Percentiles rank a stretch among this genome's conserved stretches.
Conservation (phyloP, 2,797 vertebrate genomes). For the Basileuterus tristriatus region DNA sequence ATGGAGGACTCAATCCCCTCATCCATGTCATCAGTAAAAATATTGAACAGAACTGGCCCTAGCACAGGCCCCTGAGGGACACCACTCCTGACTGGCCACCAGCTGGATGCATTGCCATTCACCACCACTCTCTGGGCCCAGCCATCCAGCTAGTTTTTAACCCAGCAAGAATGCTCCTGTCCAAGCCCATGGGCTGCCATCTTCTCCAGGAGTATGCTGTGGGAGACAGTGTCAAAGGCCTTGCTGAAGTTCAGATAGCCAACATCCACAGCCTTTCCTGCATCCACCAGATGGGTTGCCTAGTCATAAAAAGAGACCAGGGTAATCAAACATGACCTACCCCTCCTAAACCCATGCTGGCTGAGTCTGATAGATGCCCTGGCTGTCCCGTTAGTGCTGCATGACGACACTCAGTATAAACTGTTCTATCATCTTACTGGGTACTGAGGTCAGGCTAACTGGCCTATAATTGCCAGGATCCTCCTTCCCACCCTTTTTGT, state of each 20-base stretch:
- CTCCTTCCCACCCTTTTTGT: background rate
- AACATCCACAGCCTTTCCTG: background rate
- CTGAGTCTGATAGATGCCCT: background rate
- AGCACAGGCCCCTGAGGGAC: background rate
- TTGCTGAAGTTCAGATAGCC: background rate
- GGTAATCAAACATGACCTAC: background rate
- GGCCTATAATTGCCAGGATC: background rate
- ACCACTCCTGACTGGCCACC: background rate
- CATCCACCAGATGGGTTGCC: background rate
- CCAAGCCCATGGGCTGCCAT: background rate
- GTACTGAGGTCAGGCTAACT: background rate
- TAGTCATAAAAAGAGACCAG: background rate
- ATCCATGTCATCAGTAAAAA: background rate
- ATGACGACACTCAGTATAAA: background rate
- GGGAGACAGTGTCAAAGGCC: background rate
- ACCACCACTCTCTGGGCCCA: background rate
- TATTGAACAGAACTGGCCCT: background rate
- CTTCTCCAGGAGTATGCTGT: background rate
- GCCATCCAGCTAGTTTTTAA: background rate
- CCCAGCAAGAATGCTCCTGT: background rate
- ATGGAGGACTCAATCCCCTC: background rate
- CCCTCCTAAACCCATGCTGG: background rate
- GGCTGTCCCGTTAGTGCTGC: background rate
- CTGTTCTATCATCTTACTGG: background rate
- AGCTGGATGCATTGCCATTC: background rate